Percentiles rank a stretch among this genome's conserved stretches.
These are phyloP conservation scores for Entomobrya proxima DNA, from an alignment of 2,888 invertebrate species.

Conservation along the genomic window DNA sequence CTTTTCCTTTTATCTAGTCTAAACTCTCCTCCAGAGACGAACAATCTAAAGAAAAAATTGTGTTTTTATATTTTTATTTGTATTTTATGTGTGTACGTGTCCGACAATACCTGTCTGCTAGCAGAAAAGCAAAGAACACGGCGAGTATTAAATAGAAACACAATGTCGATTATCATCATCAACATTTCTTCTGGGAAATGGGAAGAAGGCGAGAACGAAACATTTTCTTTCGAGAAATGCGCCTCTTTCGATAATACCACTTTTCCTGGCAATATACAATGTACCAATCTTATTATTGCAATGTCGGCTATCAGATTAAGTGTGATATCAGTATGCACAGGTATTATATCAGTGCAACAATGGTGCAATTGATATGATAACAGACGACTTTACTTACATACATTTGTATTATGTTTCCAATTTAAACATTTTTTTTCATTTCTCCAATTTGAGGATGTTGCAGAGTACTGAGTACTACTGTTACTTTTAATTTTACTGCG, in stretches of 20 bases:
- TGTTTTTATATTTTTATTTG: slow-evolving; percentile 5
- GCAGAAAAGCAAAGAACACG: not conserved
- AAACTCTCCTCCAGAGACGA: slow-evolving; percentile 2
- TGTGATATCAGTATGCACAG: no score
- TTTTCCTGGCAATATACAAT: not conserved
- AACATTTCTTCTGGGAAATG: no score
- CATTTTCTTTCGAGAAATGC: not conserved
- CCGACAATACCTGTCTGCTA: not conserved
- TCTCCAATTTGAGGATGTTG: slow-evolving; percentile 5
- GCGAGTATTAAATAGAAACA: not conserved
- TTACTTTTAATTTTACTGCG: not conserved
- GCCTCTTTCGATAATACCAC: not conserved
- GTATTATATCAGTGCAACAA: not conserved
- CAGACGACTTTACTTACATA: slow-evolving; percentile 18
- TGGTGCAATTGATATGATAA: slow-evolving; percentile 27
- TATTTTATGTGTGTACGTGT: slow-evolving; percentile 42
- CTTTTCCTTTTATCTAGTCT: not conserved
- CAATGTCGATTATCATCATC: slow-evolving; percentile 5
- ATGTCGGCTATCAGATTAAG: not conserved
- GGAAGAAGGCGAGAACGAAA: not conserved
- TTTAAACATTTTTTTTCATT: not conserved
- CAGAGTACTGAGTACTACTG: not conserved
- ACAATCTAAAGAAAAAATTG: not conserved
- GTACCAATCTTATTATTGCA: not conserved
- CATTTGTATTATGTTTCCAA: slow-evolving; percentile 2